Base-by-base conservation (phyloP, 2,888 invertebrate species). In the Dascillus cervinus region DNA sequence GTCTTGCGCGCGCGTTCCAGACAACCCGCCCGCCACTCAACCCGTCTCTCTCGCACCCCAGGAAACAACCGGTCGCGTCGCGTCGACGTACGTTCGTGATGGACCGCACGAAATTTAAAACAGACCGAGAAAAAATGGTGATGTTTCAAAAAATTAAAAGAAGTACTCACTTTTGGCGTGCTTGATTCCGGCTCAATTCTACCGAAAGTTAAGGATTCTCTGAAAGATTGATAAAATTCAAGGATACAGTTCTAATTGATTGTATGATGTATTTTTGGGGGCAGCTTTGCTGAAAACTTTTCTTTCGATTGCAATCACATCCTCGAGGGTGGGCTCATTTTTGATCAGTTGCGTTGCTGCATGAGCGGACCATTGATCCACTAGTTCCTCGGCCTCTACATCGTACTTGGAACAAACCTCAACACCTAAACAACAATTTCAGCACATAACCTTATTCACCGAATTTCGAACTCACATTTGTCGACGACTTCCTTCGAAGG, bases 321-420 rank as follows among this genome's bases (percentile, higher is more conserved):
- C 64, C 10, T 73, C 73, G 14, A 75, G 41, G 28, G 72, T 75
- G 12, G 83, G 79, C 15, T 73, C 66, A 1, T 72, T 72, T 17
- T 77, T 77, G 45, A 72, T 69, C 41, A 76, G 62, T 54, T 77
- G 65, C 15, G 82, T 78, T 32, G 79, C 66, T 49, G 78, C 77
- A 58, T 76, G 87, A 11, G 86, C 84, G 66, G 82, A 73, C 86
- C 86, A 88, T 67, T 77, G 73, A 56, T 82, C 79, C 29, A 77
- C 80, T 47, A 86, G 77, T 50, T 77, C 76, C 55, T 78, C 79
- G 20, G 81, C 77, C 42, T 70, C 70, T 27, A 83, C 63, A 49
- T 71, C 65, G 56, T 83, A 76, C 29, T 69, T 69, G 41, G 67
- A 60, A 56, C 83, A 82, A 44, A 85, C 64, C 58, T 75, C 77